phyloP scores from a whole-genome alignment of 2,888 invertebrate genomes.

The Prosapia bicincta region DNA sequence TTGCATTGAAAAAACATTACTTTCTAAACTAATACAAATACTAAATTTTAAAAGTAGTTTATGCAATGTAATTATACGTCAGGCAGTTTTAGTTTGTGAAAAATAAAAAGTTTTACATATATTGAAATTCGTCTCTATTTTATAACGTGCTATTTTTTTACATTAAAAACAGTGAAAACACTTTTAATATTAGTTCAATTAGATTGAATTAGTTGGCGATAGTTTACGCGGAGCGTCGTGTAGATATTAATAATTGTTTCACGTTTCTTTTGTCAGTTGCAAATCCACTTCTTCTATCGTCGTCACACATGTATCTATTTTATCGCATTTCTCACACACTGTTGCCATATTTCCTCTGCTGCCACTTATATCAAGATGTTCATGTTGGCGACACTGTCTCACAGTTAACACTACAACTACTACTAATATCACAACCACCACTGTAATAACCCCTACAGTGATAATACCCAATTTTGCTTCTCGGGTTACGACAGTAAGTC shows the following conservation, averaged over 20 bases:
- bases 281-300: constrained; percentile 41
- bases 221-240: too few relatives aligned
- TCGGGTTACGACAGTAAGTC: constrained; percentile 42
- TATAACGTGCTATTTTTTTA: too few relatives aligned
- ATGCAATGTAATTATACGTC: too few relatives aligned
- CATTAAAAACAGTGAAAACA: too few relatives aligned
- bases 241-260: not conserved
- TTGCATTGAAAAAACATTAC: too few relatives aligned
- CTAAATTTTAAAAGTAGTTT: too few relatives aligned
- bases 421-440: constrained; percentile 51
- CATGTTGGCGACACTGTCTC: constrained; percentile 64
- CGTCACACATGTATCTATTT: constrained; percentile 38
- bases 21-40: too few relatives aligned
- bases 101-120: too few relatives aligned
- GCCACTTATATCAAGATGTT: constrained; percentile 81
- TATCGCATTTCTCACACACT: constrained; percentile 23
- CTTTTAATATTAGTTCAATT: too few relatives aligned
- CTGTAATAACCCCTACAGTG: constrained; percentile 52
- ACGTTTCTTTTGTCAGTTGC: not conserved
- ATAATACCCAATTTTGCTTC: constrained; percentile 40
- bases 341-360: constrained; percentile 49
- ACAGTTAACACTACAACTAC: constrained; percentile 53
- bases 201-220: too few relatives aligned
- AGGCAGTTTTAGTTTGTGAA: too few relatives aligned
- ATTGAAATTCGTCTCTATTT: too few relatives aligned